Percentiles rank a stretch among this genome's conserved stretches.
Conservation (phyloP, 2,113 vertebrate genomes). For the Terrapene triunguis region DNA sequence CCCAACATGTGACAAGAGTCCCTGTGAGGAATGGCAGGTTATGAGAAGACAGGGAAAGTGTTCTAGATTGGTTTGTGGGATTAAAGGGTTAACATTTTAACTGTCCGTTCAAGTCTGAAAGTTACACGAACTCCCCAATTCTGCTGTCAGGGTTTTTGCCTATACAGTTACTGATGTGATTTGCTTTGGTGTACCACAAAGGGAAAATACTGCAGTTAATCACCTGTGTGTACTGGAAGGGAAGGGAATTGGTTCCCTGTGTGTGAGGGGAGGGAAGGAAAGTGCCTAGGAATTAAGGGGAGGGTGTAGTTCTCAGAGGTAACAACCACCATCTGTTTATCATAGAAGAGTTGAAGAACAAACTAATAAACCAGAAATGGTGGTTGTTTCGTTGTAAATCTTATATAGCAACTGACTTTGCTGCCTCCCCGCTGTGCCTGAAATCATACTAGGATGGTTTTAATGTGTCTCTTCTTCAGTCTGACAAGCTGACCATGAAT, state of each 20-base stretch:
- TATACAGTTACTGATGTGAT: background rate
- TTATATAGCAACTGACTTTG: background rate
- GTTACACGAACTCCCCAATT: background rate
- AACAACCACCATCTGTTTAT: background rate
- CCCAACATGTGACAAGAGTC: background rate
- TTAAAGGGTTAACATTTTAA: background rate
- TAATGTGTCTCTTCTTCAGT: background rate
- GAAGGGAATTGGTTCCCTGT: background rate
- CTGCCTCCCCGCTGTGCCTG: background rate
- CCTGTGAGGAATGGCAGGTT: background rate
- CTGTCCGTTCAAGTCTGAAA: background rate
- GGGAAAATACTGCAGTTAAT: background rate
- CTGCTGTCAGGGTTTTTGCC: background rate
- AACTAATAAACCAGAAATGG: background rate
- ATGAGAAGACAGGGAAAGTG: background rate
- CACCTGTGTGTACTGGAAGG: background rate
- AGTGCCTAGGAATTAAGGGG: background rate
- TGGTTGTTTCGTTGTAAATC: background rate
- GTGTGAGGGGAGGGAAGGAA: background rate
- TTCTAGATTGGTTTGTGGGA: background rate
- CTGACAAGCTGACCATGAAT: conserved; percentile 33
- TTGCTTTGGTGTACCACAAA: background rate
- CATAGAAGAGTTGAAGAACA: background rate
- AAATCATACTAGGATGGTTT: background rate
- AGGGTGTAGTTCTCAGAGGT: background rate